A percentile compares a stretch with the other conserved stretches of the same genome.
Evolutionary conservation across 2,113 vertebrate genomes (phyloP).

Genomic region (Hyla sarda): DNA sequence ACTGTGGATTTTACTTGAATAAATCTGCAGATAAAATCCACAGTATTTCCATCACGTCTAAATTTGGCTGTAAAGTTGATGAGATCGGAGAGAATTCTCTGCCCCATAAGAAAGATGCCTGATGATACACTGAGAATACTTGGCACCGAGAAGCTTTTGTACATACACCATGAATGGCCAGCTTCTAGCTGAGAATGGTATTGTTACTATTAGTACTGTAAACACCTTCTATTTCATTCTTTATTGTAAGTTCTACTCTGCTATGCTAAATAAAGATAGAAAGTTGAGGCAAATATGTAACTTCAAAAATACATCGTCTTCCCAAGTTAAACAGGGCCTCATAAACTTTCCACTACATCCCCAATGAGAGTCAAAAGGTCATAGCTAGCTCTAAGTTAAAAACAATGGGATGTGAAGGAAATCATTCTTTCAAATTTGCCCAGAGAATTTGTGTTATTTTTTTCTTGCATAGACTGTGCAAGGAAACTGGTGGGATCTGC

Average conservation of each 20-base stretch:
- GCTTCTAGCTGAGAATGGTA: background rate
- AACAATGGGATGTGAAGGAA: slow-evolving; percentile 68
- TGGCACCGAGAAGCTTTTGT: background rate
- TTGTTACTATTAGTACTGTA: background rate
- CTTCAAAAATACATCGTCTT: slow-evolving; percentile 63
- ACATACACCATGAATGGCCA: background rate
- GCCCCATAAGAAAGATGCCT: too few relatives aligned
- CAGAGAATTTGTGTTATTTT: slow-evolving; percentile 65
- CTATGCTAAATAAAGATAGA: slow-evolving; percentile 58
- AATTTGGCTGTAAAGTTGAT: too few relatives aligned
- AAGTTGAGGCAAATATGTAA: slow-evolving; percentile 64
- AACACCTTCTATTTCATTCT: slow-evolving; percentile 13
- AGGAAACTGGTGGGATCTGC: slow-evolving; percentile 63
- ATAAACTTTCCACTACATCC: slow-evolving; percentile 65
- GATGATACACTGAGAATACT: too few relatives aligned
- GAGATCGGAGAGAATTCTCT: too few relatives aligned
- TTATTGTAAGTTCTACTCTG: slow-evolving; percentile 28
- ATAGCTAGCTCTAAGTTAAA: slow-evolving; percentile 66
- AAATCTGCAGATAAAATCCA: too few relatives aligned
- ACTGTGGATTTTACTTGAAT: too few relatives aligned
- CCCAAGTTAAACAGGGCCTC: slow-evolving; percentile 63
- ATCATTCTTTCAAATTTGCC: slow-evolving; percentile 65
- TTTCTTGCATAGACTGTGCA: slow-evolving; percentile 63
- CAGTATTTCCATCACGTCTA: too few relatives aligned
- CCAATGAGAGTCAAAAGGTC: slow-evolving; percentile 69